Evolutionary conservation across 2,888 invertebrate species (phyloP).

Genomic region (Ctena decussata): DNA sequence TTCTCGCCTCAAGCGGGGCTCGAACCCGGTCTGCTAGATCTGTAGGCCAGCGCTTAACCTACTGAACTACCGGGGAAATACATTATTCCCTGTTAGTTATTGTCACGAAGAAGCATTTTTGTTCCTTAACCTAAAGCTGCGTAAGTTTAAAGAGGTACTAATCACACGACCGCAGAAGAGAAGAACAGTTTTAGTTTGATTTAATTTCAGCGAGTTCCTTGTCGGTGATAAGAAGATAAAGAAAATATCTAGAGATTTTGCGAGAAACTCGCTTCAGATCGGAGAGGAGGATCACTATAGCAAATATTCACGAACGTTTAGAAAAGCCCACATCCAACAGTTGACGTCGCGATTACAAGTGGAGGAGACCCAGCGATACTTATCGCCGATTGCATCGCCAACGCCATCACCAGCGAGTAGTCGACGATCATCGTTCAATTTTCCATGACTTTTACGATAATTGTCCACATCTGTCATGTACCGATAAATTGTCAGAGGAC

Average conservation of each 20-base stretch:
- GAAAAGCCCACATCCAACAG: conserved; percentile 76
- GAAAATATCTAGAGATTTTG: conserved; percentile 75
- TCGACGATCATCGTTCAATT: conserved; percentile 56
- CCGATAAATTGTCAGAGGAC: too few species aligned
- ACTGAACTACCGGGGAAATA: too few species aligned
- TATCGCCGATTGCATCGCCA: conserved; percentile 40
- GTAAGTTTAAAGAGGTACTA: too few species aligned
- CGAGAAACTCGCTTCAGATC: conserved; percentile 38
- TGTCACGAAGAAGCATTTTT: too few species aligned
- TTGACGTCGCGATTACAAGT: conserved; percentile 71
- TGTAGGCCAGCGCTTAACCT: too few species aligned
- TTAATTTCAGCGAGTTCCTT: conserved; percentile 75
- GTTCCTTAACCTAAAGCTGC: too few species aligned
- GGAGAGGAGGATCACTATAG: conserved; percentile 64
- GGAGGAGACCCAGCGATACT: conserved; percentile 59
- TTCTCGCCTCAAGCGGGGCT: too few species aligned
- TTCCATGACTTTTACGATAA: neutral
- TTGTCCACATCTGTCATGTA: too few species aligned
- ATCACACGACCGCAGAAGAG: too few species aligned
- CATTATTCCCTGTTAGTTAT: too few species aligned
- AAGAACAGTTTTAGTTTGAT: too few species aligned
- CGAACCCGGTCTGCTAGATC: too few species aligned
- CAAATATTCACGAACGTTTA: conserved; percentile 78
- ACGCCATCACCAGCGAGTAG: conserved; percentile 58
- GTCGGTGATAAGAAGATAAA: conserved; percentile 79